phyloP scores from a whole-genome alignment of 2,797 vertebrate genomes.

The Clarias laeviceps region DNA sequence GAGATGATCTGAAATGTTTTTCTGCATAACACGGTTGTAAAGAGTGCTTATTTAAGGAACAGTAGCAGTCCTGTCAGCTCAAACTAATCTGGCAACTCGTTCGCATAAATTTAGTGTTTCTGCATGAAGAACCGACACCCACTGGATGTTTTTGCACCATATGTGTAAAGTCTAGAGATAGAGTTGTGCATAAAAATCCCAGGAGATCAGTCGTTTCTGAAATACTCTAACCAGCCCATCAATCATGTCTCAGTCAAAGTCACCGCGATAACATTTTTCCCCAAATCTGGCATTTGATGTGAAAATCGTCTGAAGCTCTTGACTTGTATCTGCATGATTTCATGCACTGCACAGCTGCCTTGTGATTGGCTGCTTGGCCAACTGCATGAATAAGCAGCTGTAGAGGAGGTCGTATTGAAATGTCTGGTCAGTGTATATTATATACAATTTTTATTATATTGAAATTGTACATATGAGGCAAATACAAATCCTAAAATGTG shows the following conservation, averaged over 20 bases:
- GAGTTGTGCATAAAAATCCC: background rate
- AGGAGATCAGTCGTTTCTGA: background rate
- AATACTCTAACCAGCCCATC: background rate
- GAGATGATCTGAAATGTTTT: background rate
- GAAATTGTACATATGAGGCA: background rate
- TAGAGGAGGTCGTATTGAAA: background rate
- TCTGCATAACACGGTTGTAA: background rate
- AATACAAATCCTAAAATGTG: background rate
- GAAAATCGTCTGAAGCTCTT: background rate
- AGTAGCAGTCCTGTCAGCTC: background rate
- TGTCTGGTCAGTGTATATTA: background rate
- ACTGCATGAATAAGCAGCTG: background rate
- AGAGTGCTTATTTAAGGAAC: background rate
- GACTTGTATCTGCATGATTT: slow-evolving; percentile 10
- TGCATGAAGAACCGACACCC: background rate
- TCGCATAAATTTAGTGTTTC: background rate
- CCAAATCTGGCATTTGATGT: background rate
- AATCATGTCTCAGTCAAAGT: background rate
- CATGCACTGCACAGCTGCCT: background rate
- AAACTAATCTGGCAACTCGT: too few relatives aligned
- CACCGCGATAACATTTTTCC: background rate
- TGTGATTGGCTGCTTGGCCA: slow-evolving; percentile 1
- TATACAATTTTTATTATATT: background rate
- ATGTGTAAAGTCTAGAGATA: background rate
- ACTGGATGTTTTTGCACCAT: background rate